A percentile compares a stretch with the other conserved stretches of the same genome.
These are phyloP conservation scores for Phataginus tetradactyla DNA, from an alignment of 2,797 vertebrate genomes.

Conservation along the genomic window DNA sequence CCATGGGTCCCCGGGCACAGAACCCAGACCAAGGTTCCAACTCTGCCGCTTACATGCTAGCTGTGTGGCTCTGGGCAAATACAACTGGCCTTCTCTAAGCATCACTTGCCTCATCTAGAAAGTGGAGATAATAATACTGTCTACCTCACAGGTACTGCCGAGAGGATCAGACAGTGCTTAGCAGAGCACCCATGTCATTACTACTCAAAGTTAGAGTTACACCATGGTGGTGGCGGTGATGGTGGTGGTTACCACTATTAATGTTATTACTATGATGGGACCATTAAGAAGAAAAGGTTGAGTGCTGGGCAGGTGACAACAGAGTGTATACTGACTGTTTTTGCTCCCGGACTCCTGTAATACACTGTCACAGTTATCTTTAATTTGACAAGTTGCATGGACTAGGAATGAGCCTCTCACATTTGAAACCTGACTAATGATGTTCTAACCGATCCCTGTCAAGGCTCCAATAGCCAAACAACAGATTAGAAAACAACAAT, in stretches of 20 bases:
- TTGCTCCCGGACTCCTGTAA: background rate
- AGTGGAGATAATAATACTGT: background rate
- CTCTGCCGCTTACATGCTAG: background rate
- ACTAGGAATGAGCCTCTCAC: background rate
- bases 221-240: background rate
- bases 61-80: background rate
- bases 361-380: background rate
- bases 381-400: background rate
- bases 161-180: background rate
- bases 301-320: background rate
- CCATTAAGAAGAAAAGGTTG: background rate
- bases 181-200: background rate
- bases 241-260: background rate
- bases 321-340: background rate
- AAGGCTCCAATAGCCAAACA: background rate
- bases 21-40: background rate
- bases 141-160: background rate
- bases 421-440: background rate
- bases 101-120: background rate
- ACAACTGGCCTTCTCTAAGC: background rate
- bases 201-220: background rate
- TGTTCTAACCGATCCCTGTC: background rate
- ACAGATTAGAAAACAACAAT: background rate
- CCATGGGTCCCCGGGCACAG: background rate
- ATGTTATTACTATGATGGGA: background rate